Evolutionary conservation across 2,113 vertebrate species (phyloP).

Genomic region (Narcine bancroftii): DNA sequence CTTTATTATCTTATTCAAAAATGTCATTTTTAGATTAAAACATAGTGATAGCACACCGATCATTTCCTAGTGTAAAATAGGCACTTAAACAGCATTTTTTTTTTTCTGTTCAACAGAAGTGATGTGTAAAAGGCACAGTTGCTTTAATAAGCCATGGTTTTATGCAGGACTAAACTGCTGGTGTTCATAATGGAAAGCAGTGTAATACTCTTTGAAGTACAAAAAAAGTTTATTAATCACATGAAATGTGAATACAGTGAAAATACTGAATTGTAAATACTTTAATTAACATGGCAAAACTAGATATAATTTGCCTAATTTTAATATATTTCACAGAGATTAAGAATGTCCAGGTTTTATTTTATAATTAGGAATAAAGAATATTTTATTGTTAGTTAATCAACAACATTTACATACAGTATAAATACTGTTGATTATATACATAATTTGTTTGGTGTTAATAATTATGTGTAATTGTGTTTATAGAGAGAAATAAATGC

Average conservation of each 20-base stretch:
- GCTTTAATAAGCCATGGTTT: constrained; percentile 21
- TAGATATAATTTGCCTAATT: background rate
- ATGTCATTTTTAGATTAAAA: constrained; percentile 23
- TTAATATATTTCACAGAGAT: background rate
- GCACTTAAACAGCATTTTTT: constrained; percentile 13
- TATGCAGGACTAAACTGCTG: constrained; percentile 7
- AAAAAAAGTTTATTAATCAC: background rate
- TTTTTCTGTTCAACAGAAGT: background rate
- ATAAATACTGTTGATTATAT: background rate
- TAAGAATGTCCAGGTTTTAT: background rate
- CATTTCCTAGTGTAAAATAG: background rate
- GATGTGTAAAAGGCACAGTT: constrained; percentile 28
- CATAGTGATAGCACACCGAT: background rate
- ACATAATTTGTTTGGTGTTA: background rate
- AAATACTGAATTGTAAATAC: background rate
- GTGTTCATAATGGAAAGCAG: background rate
- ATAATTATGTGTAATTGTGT: background rate
- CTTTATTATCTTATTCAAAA: constrained; percentile 29
- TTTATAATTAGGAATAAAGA: background rate
- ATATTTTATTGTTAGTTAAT: background rate
- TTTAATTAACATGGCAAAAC: background rate
- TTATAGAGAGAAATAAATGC: background rate
- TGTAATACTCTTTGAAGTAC: background rate
- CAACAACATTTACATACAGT: background rate
- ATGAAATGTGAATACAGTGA: background rate